Percentiles rank a stretch among this genome's conserved stretches.
These are phyloP conservation scores for Scortum barcoo DNA, from an alignment of 2,113 vertebrate genomes.

Conservation along the genomic window DNA sequence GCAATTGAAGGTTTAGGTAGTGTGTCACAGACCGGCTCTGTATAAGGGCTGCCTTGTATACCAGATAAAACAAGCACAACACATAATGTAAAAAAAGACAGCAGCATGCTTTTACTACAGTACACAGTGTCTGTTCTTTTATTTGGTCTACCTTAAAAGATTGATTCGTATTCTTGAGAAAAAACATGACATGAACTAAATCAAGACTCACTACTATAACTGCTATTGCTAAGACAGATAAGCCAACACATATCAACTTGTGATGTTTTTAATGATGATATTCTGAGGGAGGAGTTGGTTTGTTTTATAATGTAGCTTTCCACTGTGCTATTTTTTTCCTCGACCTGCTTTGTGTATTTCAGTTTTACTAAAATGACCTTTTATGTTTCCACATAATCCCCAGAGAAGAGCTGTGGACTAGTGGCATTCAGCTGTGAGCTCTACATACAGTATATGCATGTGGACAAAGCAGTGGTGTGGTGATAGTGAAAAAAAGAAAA, in stretches of 20 bases:
- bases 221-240: background rate
- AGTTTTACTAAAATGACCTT: background rate
- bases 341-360: background rate
- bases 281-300: constrained; percentile 5
- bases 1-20: background rate
- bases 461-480: background rate
- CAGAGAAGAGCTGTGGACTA: background rate
- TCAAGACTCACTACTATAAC: background rate
- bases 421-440: background rate
- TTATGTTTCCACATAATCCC: constrained; percentile 6
- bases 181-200: background rate
- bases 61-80: background rate
- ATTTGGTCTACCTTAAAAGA: background rate
- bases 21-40: background rate
- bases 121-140: background rate
- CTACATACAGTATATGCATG: background rate
- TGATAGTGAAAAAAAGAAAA: constrained; percentile 15
- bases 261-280: too few species aligned
- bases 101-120: background rate
- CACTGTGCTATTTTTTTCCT: background rate
- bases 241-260: background rate
- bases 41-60: background rate
- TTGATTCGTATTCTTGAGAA: background rate
- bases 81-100: background rate
- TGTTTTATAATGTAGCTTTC: background rate